Evolutionary conservation across 64 coral and sea anemone species (phyloP).

Genomic region (Stichodactyla mertensii): DNA sequence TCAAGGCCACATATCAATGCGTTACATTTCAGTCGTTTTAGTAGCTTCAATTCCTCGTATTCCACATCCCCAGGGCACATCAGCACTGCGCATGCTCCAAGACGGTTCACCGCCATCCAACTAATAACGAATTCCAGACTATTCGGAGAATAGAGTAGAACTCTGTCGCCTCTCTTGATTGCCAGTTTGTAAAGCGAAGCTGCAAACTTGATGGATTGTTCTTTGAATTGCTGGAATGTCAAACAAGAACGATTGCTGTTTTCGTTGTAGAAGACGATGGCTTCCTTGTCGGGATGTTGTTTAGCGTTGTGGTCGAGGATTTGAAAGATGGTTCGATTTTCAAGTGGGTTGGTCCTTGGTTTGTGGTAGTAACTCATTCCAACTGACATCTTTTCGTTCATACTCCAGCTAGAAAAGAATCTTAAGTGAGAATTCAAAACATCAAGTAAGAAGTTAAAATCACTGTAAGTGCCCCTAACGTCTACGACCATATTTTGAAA

Average conservation of each 20-base stretch:
- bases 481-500: no score
- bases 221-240: slow-evolving; percentile 2
- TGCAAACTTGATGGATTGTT: slow-evolving; percentile 18
- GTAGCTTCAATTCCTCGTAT: neutral
- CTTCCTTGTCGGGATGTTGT: slow-evolving; percentile 10
- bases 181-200: slow-evolving; percentile 1
- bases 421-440: no score
- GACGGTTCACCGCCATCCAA: slow-evolving; percentile 4
- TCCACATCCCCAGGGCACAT: slow-evolving; percentile 7
- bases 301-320: neutral
- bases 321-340: slow-evolving; percentile 1
- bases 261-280: slow-evolving; percentile 12
- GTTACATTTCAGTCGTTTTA: neutral
- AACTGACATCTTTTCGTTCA: neutral
- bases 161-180: neutral
- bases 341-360: slow-evolving; percentile 17
- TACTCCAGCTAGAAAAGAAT: neutral
- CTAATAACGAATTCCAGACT: neutral
- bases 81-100: slow-evolving; percentile 21
- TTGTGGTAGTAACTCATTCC: slow-evolving; percentile 13
- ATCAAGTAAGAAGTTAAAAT: no score
- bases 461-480: no score
- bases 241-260: neutral
- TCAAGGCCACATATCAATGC: slow-evolving; percentile 5
- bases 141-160: slow-evolving; percentile 7